These are phyloP conservation scores for mouse (Mus musculus) DNA, from an alignment of 2,113 vertebrate species.

Conservation along the genomic window DNA sequence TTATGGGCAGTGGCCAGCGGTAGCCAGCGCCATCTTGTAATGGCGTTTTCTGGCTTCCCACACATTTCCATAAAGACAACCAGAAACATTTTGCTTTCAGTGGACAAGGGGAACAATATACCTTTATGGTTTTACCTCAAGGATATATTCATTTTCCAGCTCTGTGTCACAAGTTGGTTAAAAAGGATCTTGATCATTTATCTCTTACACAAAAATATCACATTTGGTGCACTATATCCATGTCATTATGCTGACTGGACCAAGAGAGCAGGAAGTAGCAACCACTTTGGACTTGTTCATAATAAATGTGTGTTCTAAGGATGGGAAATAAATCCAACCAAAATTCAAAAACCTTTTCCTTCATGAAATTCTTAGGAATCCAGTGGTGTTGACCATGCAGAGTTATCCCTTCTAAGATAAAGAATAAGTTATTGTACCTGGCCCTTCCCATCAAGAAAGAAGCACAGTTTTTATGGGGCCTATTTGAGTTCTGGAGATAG, in stretches of 20 bases:
- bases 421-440: not conserved
- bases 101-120: not conserved
- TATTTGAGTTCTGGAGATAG: not conserved
- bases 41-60: too few relatives aligned
- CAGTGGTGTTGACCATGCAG: not conserved
- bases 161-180: not conserved
- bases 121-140: not conserved
- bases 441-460: not conserved
- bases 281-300: not conserved
- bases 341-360: not conserved
- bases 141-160: not conserved
- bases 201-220: not conserved
- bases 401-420: not conserved
- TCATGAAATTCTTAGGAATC: not conserved
- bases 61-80: not conserved
- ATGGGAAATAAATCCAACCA: not conserved
- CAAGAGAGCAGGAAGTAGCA: not conserved
- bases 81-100: not conserved
- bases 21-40: too few relatives aligned
- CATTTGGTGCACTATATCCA: not conserved
- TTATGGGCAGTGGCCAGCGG: too few relatives aligned
- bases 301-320: not conserved
- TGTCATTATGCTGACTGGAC: not conserved
- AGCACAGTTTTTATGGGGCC: not conserved
- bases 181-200: not conserved